Base-by-base conservation (phyloP, 1,140 invertebrate genomes). In the Limonius californicus region DNA sequence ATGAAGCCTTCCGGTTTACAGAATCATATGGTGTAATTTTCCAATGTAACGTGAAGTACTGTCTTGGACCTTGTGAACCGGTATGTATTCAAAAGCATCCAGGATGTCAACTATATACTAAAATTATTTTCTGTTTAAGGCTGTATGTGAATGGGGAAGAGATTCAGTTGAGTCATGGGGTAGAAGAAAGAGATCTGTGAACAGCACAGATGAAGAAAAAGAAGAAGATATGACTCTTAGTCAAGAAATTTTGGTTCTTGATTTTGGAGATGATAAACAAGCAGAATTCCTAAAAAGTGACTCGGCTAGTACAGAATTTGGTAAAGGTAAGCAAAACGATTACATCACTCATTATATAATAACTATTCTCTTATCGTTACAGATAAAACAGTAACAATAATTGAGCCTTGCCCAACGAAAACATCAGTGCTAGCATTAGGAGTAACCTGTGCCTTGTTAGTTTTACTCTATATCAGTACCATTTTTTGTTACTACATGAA, bases 41-140 rank as follows among this genome's bases (percentile, higher is more conserved):
- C 86, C 94, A 97, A 74, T 97, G 94, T 77, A 97, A 97, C 74
- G 94, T 97, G 62, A 96, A 96, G 75, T 97, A 97, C 77, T 97
- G 94, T 78, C 82, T 97, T 50, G 94, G 94, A 76, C 92, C 91
- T 59, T 97, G 94, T 73, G 92, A 96, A 78, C 91, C 94, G 70
- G 91, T 94, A 82, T 85, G 85, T 81, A 45, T 32, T 2, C 58
- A 61, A n/a, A n/a, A n/a, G n/a, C n/a, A n/a, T n/a, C n/a, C n/a
- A n/a, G n/a, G n/a, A n/a, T n/a, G n/a, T n/a, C n/a, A n/a, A n/a
- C n/a, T 15, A 11, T 23, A 42, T 6, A 32, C 11, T 32, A 54
- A 54, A 18, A 54, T 54, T 54, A 39, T 39, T 2, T 39, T 39
- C 7, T 39, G 2, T 77, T 74, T 19, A 67, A 91, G 89, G 90